Evolutionary conservation across 2,113 vertebrate species (phyloP), one percentile per base, ranked within the genome.

Genomic region (Muntiacus muntjak): DNA sequence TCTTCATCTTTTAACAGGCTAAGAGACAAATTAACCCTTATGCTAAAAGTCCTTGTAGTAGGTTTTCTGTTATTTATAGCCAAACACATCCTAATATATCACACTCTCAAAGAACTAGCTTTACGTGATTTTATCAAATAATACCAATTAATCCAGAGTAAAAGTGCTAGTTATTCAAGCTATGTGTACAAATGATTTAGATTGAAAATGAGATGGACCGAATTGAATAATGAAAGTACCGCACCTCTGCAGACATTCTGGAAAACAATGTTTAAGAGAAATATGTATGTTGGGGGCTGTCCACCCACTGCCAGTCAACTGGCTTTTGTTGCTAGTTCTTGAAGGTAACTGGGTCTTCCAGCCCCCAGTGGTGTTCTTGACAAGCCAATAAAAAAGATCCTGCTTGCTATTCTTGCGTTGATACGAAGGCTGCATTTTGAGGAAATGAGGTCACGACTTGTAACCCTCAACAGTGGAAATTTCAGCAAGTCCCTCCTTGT

Each of bases 371-470:
- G 26, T 96, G 40, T 54, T 91, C 78, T 88, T 79, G 50, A 94
- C 21, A 87, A 95, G 43, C 78, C 50, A 83, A 36, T 60, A 52
- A 40, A 89, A 91, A 85, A n/a, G 15, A 54, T 67, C 52, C 58
- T 94, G 43, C 28, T 96, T 94, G 87, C 62, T 93, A 30, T 91
- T 95, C 89, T 47, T 92, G 89, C 13, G 3, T 52, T 79, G 92
- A 71, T 87, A 92, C 50, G 26, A 58, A 94, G 60, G 67, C 76
- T 64, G 17, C 33, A 55, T 23, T 79, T 89, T 93, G 87, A 93
- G 58, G 91, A 50, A 78, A 97, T 62, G 76, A 97, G 60, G 86
- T 96, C 96, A 91, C 81, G 87, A 93, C 91, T 92, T 21, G 10
- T 95, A 71, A 93, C 67, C 81, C 64, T 89, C 36, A 17, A 90